Evolutionary conservation across 2,888 invertebrate species (phyloP).

Genomic region (Chirona hameri): DNA sequence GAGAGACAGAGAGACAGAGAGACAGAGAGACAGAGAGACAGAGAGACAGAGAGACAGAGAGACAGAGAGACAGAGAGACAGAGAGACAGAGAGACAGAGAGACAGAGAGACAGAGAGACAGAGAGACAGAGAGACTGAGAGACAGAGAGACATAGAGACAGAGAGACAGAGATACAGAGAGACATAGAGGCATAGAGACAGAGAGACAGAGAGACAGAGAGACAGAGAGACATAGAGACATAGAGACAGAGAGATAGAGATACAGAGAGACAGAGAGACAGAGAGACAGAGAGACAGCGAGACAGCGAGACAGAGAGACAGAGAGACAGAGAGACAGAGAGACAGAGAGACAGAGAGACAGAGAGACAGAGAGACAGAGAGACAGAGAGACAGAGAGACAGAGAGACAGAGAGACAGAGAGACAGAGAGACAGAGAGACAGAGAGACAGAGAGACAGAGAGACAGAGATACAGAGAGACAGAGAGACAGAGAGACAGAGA

Average conservation of each 20-base stretch:
- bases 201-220: conserved; percentile 2
- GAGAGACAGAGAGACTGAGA: conserved; percentile 27
- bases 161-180: too few species aligned
- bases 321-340: conserved; percentile 7
- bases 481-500: conserved; percentile 25
- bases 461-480: conserved; percentile 29
- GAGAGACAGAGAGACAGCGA: not conserved
- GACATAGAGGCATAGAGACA: not conserved
- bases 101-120: conserved; percentile 25
- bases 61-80: conserved; percentile 29
- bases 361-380: not conserved
- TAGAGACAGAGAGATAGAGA: conserved; percentile 28
- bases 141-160: not conserved
- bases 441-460: not conserved
- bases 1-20: conserved; percentile 27
- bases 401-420: not conserved
- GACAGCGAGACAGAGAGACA: not conserved
- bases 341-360: not conserved
- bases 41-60: conserved; percentile 26
- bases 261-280: conserved; percentile 13
- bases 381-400: not conserved
- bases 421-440: not conserved
- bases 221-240: not conserved
- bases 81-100: conserved; percentile 27
- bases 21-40: conserved; percentile 24